These are phyloP conservation scores for Chironomus tepperi DNA, from an alignment of 1,140 invertebrate genomes.

Conservation along the genomic window DNA sequence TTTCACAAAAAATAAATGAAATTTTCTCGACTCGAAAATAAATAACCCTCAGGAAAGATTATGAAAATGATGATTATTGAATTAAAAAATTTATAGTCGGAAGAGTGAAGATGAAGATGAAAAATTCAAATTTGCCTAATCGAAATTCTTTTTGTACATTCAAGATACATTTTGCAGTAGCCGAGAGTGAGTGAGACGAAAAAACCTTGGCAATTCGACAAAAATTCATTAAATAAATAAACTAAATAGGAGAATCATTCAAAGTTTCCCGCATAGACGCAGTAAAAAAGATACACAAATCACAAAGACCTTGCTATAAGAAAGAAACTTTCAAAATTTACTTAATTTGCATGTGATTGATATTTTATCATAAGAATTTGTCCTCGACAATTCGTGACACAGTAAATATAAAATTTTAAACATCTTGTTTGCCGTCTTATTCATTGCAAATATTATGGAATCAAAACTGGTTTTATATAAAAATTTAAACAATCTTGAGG, in stretches of 20 bases:
- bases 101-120: too few species aligned
- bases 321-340: not conserved
- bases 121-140: not conserved
- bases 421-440: not conserved
- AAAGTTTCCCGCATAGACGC: constrained; percentile 11
- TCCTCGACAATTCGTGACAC: not conserved
- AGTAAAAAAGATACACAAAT: not conserved
- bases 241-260: not conserved
- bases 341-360: constrained; percentile 7
- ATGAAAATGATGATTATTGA: too few species aligned
- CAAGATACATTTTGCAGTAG: not conserved
- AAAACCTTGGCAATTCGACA: constrained; percentile 21
- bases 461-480: not conserved
- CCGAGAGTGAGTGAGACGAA: not conserved
- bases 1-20: too few species aligned
- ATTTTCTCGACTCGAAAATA: too few species aligned
- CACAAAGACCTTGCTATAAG: not conserved
- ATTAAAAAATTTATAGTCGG: too few species aligned
- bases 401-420: not conserved
- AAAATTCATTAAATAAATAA: constrained; percentile 21
- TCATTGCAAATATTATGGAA: not conserved
- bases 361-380: constrained; percentile 9
- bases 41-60: too few species aligned
- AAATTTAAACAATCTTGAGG: not conserved
- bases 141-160: not conserved